Evolutionary conservation across 2,888 invertebrate species (phyloP).

Genomic region (Rhingia rostrata): DNA sequence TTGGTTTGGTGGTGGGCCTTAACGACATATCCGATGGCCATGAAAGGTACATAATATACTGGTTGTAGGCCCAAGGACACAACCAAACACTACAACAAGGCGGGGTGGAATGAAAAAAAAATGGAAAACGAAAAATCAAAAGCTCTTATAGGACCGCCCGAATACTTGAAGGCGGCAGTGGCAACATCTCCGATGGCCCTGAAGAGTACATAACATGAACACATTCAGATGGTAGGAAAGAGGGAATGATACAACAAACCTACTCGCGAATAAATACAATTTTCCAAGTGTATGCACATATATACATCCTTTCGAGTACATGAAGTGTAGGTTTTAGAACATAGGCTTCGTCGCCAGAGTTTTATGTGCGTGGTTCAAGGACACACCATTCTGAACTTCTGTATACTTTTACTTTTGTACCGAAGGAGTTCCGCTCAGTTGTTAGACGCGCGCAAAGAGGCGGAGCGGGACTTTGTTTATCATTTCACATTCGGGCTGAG

Average conservation of each 20-base stretch:
- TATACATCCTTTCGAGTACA: no score
- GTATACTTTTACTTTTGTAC: constrained; percentile 27
- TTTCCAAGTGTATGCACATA: no score
- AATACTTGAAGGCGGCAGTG: constrained; percentile 31
- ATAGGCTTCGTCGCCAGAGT: no score
- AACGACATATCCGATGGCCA: constrained; percentile 38
- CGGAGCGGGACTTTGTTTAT: constrained; percentile 28
- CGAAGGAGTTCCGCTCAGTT: constrained; percentile 8
- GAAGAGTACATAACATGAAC: constrained; percentile 45
- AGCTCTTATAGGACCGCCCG: constrained; percentile 18
- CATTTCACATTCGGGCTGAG: constrained; percentile 34
- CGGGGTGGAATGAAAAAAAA: constrained; percentile 4
- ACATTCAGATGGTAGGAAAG: background rate
- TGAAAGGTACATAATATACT: constrained; percentile 49
- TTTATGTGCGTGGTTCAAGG: constrained; percentile 50
- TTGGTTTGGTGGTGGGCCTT: background rate
- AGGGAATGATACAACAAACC: no score
- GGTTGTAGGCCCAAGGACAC: constrained; percentile 26
- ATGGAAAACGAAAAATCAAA: constrained; percentile 12
- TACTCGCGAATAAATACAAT: no score
- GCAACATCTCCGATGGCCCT: constrained; percentile 45
- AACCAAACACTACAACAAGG: constrained; percentile 20
- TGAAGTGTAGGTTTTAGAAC: no score
- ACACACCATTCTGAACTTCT: constrained; percentile 15
- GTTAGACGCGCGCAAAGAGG: constrained; percentile 28